A percentile compares a stretch with the other conserved stretches of the same genome.
These are phyloP conservation scores for Bombus waltoni DNA, from an alignment of 1,140 invertebrate genomes.

Conservation along the genomic window DNA sequence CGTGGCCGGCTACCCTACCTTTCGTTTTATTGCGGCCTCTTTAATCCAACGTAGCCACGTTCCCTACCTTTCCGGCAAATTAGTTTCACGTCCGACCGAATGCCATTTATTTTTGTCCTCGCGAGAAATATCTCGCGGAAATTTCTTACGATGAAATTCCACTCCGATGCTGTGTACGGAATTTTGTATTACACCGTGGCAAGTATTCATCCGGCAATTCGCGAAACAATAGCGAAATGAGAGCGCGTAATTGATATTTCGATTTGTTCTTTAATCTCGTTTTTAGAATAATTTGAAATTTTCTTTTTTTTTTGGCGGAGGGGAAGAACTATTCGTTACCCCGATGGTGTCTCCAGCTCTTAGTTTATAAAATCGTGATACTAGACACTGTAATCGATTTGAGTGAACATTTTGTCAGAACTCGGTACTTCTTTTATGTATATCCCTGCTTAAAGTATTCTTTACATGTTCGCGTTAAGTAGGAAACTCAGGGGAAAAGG, in stretches of 20 bases:
- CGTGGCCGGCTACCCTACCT: slow-evolving; percentile 7
- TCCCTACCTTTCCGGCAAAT: slow-evolving; percentile 12
- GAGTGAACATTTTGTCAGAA: neutral
- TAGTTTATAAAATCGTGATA: neutral
- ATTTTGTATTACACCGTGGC: slow-evolving; percentile 9
- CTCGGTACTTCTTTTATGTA: neutral
- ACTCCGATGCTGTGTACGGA: slow-evolving; percentile 8
- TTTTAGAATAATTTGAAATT: neutral
- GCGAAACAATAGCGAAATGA: neutral
- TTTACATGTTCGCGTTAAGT: neutral
- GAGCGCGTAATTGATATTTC: neutral
- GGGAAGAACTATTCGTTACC: no score
- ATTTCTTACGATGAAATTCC: slow-evolving; percentile 35
- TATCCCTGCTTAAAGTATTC: neutral
- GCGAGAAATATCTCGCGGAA: slow-evolving; percentile 19
- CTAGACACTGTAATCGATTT: neutral
- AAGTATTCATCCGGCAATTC: no score
- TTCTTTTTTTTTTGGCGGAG: neutral
- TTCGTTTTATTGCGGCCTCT: slow-evolving; percentile 34
- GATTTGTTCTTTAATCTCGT: neutral
- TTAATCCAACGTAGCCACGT: slow-evolving; percentile 22
- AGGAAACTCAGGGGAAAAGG: neutral
- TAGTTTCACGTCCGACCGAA: slow-evolving; percentile 17
- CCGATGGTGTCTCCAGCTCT: neutral
- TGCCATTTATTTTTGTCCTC: slow-evolving; percentile 35